Conservation (phyloP, 2,888 invertebrate genomes). For the Spilarctia lutea region DNA sequence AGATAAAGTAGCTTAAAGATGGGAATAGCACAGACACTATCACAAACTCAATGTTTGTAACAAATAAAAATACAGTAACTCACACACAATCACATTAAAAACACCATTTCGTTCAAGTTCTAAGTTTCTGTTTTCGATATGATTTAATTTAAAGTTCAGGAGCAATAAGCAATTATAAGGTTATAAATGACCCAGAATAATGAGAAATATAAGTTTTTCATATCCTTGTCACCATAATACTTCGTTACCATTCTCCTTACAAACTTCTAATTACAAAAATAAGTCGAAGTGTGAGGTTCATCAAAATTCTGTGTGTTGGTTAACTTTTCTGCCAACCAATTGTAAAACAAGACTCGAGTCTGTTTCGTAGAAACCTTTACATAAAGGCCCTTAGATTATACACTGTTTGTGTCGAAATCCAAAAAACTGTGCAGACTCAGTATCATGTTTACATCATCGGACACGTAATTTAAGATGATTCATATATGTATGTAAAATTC, state of each 20-base stretch:
- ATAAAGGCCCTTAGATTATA: constrained; percentile 35
- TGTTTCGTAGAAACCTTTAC: constrained; percentile 47
- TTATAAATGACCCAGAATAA: neutral
- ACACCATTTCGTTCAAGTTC: neutral
- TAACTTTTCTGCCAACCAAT: constrained; percentile 66
- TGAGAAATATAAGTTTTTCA: neutral
- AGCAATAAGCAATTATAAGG: neutral
- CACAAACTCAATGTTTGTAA: neutral
- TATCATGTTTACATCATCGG: neutral
- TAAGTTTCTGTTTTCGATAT: neutral
- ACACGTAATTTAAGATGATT: too few species aligned
- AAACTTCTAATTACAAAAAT: constrained; percentile 64
- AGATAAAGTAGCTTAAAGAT: neutral
- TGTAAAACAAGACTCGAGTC: constrained; percentile 50
- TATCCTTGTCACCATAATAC: constrained; percentile 10
- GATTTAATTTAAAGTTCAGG: neutral
- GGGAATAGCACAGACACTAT: neutral
- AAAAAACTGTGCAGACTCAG: neutral
- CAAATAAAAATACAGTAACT: too few species aligned
- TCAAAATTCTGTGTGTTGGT: constrained; percentile 67
- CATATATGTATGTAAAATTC: too few species aligned
- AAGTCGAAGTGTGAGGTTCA: constrained; percentile 58
- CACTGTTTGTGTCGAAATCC: neutral
- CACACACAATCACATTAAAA: neutral
- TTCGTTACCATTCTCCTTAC: constrained; percentile 50